Evolutionary conservation across 2,113 vertebrate species (phyloP), one percentile per base, ranked within the genome.

Genomic region (Periophthalmodon schlosseri): DNA sequence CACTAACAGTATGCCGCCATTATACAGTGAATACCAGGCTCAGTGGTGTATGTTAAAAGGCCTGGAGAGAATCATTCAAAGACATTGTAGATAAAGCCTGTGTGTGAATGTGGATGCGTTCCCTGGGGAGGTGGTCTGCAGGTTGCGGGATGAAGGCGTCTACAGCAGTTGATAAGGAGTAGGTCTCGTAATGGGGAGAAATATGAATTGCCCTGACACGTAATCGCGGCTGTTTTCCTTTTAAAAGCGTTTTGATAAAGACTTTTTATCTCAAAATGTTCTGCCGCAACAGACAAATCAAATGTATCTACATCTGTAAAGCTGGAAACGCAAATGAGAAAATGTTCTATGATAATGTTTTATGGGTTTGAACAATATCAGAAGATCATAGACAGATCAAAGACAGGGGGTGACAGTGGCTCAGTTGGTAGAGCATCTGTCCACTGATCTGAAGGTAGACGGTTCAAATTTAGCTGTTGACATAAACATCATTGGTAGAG

Each of bases 231-330:
- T 15, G 63, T 85, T 28, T 86, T 84, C 68, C 70, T 76, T 69
- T 57, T 77, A 85, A 86, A 86, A 79, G 67, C 44, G 24, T 9
- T 86, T 83, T 77, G 70, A 84, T 82, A 76, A 36, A 70, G 72
- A 63, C 39, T 52, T 77, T 73, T 75, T 75, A 79, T 80, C 76
- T 74, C 73, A 16, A 65, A 44, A 20, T 24, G 72, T 50, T 78
- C 52, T 44, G 58, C 33, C 10, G 28, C 14, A 34, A 18, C 16
- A 36, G 15, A 12, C 34, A 39, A 44, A 44, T 44, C 63, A 44
- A n/a, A 65, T 65, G 34, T 39, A 65, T 63, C 24, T 18, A 20
- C 15, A 60, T 18, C 28, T 60, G 3, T 12, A 6, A 9, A 63
- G 28, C 23, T 14, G 15, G 7, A 34, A 12, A 2, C 1, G n/a